Evolutionary conservation across 1,140 invertebrate species (phyloP).

Genomic region (Cydia fagiglandana): DNA sequence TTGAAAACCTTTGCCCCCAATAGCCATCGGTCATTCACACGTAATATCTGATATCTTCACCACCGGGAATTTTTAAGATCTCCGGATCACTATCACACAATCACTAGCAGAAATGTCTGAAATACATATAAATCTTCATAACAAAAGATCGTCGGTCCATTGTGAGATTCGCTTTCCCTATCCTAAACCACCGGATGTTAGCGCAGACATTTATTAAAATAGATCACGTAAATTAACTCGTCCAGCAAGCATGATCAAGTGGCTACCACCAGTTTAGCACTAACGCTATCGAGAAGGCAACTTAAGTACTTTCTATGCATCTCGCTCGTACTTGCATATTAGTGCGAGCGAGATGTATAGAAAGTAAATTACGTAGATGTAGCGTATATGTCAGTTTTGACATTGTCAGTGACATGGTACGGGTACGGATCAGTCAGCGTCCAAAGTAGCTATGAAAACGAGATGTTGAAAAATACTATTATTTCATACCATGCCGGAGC

Average conservation of each 20-base stretch:
- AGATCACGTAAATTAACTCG: background rate
- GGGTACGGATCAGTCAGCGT: too few species aligned
- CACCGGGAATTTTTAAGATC: background rate
- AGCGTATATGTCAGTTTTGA: too few species aligned
- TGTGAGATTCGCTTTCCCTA: conserved; percentile 18
- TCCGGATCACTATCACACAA: background rate
- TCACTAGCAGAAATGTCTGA: background rate
- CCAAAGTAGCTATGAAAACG: too few species aligned
- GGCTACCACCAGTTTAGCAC: too few species aligned
- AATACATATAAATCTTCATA: background rate
- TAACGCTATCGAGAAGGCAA: too few species aligned
- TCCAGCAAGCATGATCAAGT: background rate
- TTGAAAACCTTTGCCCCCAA: background rate
- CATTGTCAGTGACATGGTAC: too few species aligned
- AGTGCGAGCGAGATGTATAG: too few species aligned
- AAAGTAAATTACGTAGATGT: too few species aligned
- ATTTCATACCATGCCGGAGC: too few species aligned
- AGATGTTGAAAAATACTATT: too few species aligned
- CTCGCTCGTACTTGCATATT: too few species aligned
- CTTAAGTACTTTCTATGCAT: too few species aligned
- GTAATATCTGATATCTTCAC: background rate
- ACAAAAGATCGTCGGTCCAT: background rate
- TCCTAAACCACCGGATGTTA: background rate
- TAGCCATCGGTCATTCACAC: background rate
- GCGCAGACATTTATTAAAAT: background rate